These are phyloP conservation scores for Sternarchorhynchus goeldii DNA, from an alignment of 2,797 vertebrate genomes.

Conservation along the genomic window DNA sequence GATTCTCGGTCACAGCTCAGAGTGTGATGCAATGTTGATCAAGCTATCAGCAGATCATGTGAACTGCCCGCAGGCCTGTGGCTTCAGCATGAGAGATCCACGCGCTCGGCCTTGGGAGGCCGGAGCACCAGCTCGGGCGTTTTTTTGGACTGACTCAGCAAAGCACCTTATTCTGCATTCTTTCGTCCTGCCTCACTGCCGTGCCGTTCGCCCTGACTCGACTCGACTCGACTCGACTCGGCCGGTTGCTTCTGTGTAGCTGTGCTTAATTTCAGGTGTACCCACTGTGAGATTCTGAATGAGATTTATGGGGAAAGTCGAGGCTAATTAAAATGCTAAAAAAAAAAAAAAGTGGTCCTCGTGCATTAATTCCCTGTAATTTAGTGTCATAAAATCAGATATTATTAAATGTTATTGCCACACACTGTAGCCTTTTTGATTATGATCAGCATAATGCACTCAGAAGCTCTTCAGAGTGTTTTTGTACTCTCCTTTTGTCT, in stretches of 20 bases:
- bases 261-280: neutral
- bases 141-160: constrained; percentile 12
- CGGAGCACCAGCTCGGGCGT: constrained; percentile 26
- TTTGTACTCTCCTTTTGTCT: constrained; percentile 73
- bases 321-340: neutral
- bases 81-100: constrained; percentile 60
- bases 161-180: constrained; percentile 43
- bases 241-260: neutral
- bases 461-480: constrained; percentile 57
- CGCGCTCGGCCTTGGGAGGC: constrained; percentile 44
- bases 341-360: neutral
- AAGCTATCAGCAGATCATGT: constrained; percentile 26
- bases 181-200: neutral
- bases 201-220: neutral
- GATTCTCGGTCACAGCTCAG: constrained; percentile 26
- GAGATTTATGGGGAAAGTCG: neutral
- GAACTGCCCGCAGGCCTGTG: constrained; percentile 30
- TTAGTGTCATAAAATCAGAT: neutral
- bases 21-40: constrained; percentile 41
- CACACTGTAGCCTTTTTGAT: constrained; percentile 12
- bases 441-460: constrained; percentile 10
- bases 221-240: neutral
- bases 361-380: neutral
- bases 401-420: neutral
- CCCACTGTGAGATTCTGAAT: constrained; percentile 15